Conservation (phyloP, 2,888 invertebrate species). For the Drosophila heteroneura region DNA sequence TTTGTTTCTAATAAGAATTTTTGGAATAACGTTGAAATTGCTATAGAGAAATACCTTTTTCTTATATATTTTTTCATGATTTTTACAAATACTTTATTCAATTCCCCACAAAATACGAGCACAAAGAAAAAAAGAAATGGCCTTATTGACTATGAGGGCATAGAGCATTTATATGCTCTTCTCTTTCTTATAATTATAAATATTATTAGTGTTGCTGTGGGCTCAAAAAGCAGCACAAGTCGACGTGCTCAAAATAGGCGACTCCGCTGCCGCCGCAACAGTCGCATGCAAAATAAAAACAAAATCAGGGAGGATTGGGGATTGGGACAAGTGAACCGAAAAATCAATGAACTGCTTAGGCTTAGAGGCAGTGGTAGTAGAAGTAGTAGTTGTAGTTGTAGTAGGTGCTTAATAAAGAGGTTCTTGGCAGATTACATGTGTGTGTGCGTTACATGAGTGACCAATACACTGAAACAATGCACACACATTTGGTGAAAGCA, state of each 20-base stretch:
- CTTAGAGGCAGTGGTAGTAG: conserved; percentile 15
- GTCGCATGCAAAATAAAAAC: conserved; percentile 18
- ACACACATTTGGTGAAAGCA: conserved; percentile 30
- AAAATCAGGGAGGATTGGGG: conserved; percentile 35
- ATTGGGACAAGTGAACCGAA: conserved; percentile 34
- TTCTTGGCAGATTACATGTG: conserved; percentile 39
- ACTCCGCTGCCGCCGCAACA: conserved; percentile 4
- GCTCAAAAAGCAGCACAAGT: conserved; percentile 3
- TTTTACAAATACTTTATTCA: not conserved
- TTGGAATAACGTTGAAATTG: not conserved
- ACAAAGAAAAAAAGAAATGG: not conserved
- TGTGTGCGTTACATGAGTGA: conserved; percentile 20
- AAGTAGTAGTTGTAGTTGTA: not conserved
- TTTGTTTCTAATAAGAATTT: not conserved
- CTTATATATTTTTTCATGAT: not conserved
- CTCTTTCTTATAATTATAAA: conserved; percentile 8
- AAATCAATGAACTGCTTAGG: conserved; percentile 55
- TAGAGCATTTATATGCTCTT: conserved; percentile 5
- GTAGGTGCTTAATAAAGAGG: conserved; percentile 35
- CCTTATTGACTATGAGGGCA: conserved; percentile 1
- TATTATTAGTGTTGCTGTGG: conserved; percentile 1
- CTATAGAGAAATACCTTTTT: not conserved
- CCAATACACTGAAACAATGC: conserved; percentile 24
- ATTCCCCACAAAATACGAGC: not conserved
- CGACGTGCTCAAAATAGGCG: conserved; percentile 8